Base-by-base conservation (phyloP, 2,888 invertebrate species). In the Ennomos fuscantarius region DNA sequence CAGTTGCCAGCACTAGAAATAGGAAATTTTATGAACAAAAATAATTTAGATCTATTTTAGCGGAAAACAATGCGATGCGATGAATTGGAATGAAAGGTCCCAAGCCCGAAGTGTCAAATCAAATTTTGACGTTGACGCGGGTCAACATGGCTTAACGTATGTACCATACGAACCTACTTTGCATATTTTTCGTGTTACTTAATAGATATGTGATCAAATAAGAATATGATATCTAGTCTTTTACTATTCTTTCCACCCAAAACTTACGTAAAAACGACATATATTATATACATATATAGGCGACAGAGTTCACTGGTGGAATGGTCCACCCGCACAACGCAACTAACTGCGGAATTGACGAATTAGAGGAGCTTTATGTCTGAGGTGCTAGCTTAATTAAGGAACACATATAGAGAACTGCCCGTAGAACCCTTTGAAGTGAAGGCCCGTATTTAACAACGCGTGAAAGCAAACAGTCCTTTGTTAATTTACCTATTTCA, bases 341-440 rank as follows among this genome's bases (percentile, higher is more conserved):
- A 1, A 0, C 6, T 24, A 24, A 24, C 24, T 24, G 3, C 24
- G 24, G 5, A 24, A 6, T 24, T 24, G 6, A 24, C 24, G 24
- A 24, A 24, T 24, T 24, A 24, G 24, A 6, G 24, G 6, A 24
- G 24, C 24, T 24, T 5, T 6, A 6, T 6, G 24, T 24, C 24
- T 24, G 24, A 24, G 24, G 24, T 24, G 24, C 15, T 44, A 48
- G 42, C 33, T 34, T 42, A 48, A 43, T 55, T 47, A 55, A 35
- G 33, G 44, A 13, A 3, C 15, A 40, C 33, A 44, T 34, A 49
- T 39, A 39, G 34, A 43, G 37, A 37, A n/a, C 31, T 32, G 34
- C 34, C 43, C 33, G 24, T 13, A 33, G 39, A 34, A 33, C 42
- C 45, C 57, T 63, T 63, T 60, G 55, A 63, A 52, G 57, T 55